A percentile compares a stretch with the other conserved stretches of the same genome.
phyloP scores from a whole-genome alignment of 2,113 vertebrate genomes.

The Martes martes region DNA sequence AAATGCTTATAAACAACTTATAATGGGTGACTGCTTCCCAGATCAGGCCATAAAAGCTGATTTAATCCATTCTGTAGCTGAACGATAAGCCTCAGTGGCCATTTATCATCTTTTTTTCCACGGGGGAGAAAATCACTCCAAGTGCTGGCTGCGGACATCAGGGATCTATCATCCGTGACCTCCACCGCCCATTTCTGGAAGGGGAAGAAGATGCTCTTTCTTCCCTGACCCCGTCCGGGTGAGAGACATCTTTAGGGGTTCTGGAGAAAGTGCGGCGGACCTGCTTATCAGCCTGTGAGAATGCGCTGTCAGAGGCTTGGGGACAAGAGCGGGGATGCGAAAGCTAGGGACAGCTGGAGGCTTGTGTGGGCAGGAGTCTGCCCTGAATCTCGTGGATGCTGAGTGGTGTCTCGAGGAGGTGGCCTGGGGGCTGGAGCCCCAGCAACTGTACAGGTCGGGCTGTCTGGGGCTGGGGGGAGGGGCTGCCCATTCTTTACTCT shows the following conservation, averaged over 20 bases:
- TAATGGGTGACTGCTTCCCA: neutral
- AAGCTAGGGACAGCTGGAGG: neutral
- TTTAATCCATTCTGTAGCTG: neutral
- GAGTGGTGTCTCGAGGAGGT: neutral
- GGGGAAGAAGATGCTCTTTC: neutral
- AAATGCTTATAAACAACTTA: neutral
- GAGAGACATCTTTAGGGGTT: neutral
- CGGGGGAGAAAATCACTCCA: neutral
- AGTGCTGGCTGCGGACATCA: neutral
- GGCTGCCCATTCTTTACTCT: neutral
- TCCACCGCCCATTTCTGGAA: accelerated
- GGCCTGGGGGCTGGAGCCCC: neutral
- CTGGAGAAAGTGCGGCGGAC: neutral
- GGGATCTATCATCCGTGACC: neutral
- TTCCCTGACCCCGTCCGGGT: neutral
- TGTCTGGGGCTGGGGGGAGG: accelerated
- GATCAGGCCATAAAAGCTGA: neutral
- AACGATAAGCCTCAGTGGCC: neutral
- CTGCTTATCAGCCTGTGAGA: neutral
- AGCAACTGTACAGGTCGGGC: neutral
- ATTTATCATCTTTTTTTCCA: neutral
- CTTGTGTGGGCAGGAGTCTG: no score
- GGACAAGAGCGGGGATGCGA: neutral
- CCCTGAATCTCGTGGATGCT: accelerated
- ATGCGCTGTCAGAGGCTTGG: neutral